These are phyloP conservation scores for Agrilus mali DNA, from an alignment of 2,888 invertebrate genomes.

Conservation along the genomic window DNA sequence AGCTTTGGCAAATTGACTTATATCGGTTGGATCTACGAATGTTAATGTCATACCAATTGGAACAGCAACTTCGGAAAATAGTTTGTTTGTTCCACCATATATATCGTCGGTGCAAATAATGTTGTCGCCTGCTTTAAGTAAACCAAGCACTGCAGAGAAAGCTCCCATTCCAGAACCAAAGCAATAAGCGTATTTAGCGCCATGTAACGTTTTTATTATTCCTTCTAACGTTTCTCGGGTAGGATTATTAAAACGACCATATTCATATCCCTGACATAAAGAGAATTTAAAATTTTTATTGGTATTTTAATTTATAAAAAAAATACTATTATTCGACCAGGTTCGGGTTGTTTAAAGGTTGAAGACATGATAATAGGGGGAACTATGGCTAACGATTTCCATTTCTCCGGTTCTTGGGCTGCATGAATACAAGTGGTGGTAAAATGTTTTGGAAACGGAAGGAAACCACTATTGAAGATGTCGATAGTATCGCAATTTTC, in stretches of 20 bases:
- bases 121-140: constrained; percentile 73
- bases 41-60: constrained; percentile 52
- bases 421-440: constrained; percentile 85
- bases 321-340: constrained; percentile 64
- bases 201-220: constrained; percentile 76
- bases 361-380: constrained; percentile 83
- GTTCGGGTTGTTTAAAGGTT: constrained; percentile 81
- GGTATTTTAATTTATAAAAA: too few relatives aligned
- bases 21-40: constrained; percentile 61
- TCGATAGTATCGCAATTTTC: too few relatives aligned
- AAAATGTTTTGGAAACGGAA: constrained; percentile 54
- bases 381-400: constrained; percentile 74
- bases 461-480: constrained; percentile 27
- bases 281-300: too few relatives aligned
- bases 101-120: constrained; percentile 77
- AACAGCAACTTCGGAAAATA: constrained; percentile 33
- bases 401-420: constrained; percentile 84
- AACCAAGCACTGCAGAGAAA: constrained; percentile 55
- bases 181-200: constrained; percentile 62
- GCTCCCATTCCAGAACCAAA: constrained; percentile 83
- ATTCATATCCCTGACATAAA: constrained; percentile 60
- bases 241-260: constrained; percentile 85
- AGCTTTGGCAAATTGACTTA: constrained; percentile 47
- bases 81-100: constrained; percentile 77
- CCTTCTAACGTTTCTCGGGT: constrained; percentile 71